Evolutionary conservation across 2,113 vertebrate genomes (phyloP), one percentile per base, ranked within the genome.

Genomic region (Psittacula cyanocephala): DNA sequence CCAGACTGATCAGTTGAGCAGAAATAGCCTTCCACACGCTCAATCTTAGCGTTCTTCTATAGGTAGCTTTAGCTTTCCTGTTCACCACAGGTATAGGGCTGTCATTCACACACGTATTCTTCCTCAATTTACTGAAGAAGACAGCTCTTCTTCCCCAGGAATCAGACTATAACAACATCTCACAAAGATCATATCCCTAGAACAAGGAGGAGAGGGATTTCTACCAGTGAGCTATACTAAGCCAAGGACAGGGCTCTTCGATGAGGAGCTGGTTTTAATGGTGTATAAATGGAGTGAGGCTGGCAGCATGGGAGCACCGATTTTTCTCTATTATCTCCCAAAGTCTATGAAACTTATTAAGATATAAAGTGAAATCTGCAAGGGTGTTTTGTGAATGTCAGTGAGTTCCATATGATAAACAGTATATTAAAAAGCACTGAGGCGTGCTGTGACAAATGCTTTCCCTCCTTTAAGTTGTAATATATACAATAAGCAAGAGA

Each of bases 381-480:
- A 57, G 33, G 41, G 59, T 55, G 62, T 43, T 70, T 71, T 35
- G 67, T 63, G 46, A 50, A 80, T 72, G 39, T 44, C 74, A 85
- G 70, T 28, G 64, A 87, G 77, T 70, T 69, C 88, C 19, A 11
- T 55, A 46, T 49, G 68, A 92, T 27, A 76, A 87, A 83, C 7
- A 74, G 47, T 9, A 10, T 72, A 96, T 86, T 91, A 89, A 87
- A 94, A 91, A 70, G 55, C 91, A 83, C 19, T 15, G 76, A 67
- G 39, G 65, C 68, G 13, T 60, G 60, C 31, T 43, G 29, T 91
- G 95, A 95, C 87, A 57, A 95, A 92, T 19, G 2, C 47, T 87
- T 25, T 82, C 23, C 85, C 55, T 76, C n/a, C 25, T 78, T 31
- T 8, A 35, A 1, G 0, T 65, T 84, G 83, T 83, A 93, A 95